Conservation (phyloP, 2,113 vertebrate species). For the Oncorhynchus tshawytscha region DNA sequence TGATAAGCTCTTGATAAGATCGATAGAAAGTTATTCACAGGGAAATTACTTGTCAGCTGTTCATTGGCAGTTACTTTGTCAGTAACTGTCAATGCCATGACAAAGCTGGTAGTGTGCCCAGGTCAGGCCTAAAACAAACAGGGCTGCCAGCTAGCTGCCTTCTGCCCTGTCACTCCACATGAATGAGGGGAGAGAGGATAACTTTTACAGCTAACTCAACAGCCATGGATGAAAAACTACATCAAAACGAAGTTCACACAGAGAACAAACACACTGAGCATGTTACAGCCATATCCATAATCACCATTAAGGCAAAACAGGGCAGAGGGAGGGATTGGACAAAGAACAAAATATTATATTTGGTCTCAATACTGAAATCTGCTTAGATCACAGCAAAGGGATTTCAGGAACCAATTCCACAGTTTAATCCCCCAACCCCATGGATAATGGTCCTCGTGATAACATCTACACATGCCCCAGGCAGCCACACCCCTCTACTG, state of each 20-base stretch:
- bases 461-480: background rate
- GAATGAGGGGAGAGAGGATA: slow-evolving; percentile 23
- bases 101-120: slow-evolving; percentile 4
- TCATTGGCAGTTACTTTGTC: background rate
- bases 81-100: background rate
- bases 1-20: background rate
- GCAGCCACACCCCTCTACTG: background rate
- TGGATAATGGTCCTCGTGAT: background rate
- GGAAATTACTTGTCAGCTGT: background rate
- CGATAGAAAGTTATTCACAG: background rate
- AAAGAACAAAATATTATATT: slow-evolving; percentile 19
- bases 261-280: background rate
- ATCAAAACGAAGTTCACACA: background rate
- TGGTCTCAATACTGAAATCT: slow-evolving; percentile 13
- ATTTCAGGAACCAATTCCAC: background rate
- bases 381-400: background rate
- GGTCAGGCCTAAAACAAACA: background rate
- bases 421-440: slow-evolving; percentile 11
- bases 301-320: background rate
- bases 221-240: background rate
- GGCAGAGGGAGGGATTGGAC: background rate
- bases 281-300: background rate
- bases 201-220: background rate
- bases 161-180: slow-evolving; percentile 3
- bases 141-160: background rate